A percentile compares a stretch with the other conserved stretches of the same genome.
phyloP scores from a whole-genome alignment of 2,888 invertebrate species.

The Tryphoninae sp. region DNA sequence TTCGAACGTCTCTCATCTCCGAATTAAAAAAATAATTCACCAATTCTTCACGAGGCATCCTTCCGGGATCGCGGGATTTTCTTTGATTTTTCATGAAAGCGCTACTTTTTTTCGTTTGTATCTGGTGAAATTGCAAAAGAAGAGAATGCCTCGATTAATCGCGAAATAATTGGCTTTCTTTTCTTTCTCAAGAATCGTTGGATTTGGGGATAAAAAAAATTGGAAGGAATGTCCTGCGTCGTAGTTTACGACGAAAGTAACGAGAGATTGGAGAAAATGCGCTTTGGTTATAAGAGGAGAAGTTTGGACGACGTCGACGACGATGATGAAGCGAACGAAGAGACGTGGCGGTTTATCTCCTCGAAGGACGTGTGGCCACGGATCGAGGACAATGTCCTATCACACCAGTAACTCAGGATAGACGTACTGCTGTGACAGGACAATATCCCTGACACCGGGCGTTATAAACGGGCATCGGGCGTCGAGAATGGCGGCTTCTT shows the following conservation, averaged over 20 bases:
- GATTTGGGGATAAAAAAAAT: neutral
- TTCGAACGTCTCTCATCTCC: neutral
- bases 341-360: constrained; percentile 49
- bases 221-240: neutral
- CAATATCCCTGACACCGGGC: constrained; percentile 92
- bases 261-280: neutral
- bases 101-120: neutral
- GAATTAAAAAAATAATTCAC: neutral
- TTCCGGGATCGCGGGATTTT: neutral
- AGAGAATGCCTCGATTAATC: neutral
- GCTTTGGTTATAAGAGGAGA: constrained; percentile 8
- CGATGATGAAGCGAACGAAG: constrained; percentile 22
- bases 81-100: neutral
- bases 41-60: neutral
- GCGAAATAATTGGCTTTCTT: neutral
- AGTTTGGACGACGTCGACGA: constrained; percentile 6
- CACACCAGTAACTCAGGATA: constrained; percentile 92
- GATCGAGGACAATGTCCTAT: constrained; percentile 92
- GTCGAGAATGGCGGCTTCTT: constrained; percentile 43
- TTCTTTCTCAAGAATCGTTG: neutral
- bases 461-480: constrained; percentile 11
- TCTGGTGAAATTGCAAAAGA: neutral
- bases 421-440: constrained; percentile 99
- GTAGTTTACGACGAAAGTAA: neutral
- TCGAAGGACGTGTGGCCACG: constrained; percentile 62